A percentile compares a stretch with the other conserved stretches of the same genome.
phyloP scores from a whole-genome alignment of 2,113 vertebrate genomes.

The Calonectris borealis region DNA sequence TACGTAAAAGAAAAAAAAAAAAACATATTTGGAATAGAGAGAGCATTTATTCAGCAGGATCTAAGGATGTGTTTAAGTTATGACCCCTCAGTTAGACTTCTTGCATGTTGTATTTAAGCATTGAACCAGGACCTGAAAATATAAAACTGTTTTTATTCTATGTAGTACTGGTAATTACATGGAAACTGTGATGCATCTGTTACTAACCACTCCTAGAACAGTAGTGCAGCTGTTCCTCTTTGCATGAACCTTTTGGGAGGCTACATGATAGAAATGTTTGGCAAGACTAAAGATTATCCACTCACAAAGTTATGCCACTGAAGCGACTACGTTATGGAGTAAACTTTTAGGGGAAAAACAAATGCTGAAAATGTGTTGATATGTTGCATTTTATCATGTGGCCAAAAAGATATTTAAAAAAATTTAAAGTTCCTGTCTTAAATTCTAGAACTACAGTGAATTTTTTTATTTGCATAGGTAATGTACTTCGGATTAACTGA shows the following conservation, averaged over 20 bases:
- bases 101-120: background rate
- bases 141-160: background rate
- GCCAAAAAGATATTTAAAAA: background rate
- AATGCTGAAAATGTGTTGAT: background rate
- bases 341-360: background rate
- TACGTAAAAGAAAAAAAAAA: background rate
- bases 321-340: background rate
- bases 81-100: background rate
- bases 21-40: background rate
- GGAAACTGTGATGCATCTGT: background rate
- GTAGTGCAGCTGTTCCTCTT: background rate
- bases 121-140: background rate
- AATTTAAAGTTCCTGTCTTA: background rate
- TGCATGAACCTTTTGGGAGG: background rate
- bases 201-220: background rate
- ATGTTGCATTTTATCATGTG: background rate
- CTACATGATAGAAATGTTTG: background rate
- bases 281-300: background rate
- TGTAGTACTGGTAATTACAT: background rate
- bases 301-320: background rate
- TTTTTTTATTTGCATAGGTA: background rate
- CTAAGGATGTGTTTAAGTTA: background rate
- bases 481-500: background rate
- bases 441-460: background rate
- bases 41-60: background rate